A percentile compares a stretch with the other conserved stretches of the same genome.
phyloP scores from a whole-genome alignment of 53 echinoderm and acorn worm genomes.

The Antedon mediterranea region DNA sequence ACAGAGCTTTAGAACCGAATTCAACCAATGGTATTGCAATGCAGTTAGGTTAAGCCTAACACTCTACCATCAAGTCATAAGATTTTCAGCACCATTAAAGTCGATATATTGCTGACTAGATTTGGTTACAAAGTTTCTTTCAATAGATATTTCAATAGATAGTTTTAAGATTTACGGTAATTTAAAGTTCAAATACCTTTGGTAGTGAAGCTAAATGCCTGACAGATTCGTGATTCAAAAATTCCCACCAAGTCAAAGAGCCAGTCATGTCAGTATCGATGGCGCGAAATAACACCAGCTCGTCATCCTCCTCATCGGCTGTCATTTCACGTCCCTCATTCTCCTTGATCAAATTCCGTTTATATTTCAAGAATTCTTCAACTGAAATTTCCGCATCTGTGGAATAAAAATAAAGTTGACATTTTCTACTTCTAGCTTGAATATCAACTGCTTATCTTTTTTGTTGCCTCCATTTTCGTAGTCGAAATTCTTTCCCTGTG shows the following conservation, averaged over 20 bases:
- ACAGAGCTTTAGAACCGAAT: too few species aligned
- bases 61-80: too few species aligned
- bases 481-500: too few species aligned
- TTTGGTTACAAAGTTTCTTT: too few species aligned
- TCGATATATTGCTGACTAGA: too few species aligned
- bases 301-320: constrained; percentile 41
- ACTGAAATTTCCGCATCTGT: constrained; percentile 68
- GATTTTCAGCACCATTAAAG: too few species aligned
- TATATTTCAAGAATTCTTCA: constrained; percentile 69
- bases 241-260: constrained; percentile 90
- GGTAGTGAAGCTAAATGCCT: constrained; percentile 52
- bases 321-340: constrained; percentile 40
- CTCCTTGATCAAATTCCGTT: constrained; percentile 28
- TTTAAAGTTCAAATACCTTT: constrained; percentile 19
- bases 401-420: too few species aligned
- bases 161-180: too few species aligned
- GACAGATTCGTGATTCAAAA: constrained; percentile 79
- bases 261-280: constrained; percentile 81
- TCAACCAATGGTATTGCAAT: background rate
- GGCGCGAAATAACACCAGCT: constrained; percentile 42
- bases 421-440: too few species aligned
- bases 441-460: too few species aligned
- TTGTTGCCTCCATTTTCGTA: too few species aligned
- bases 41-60: background rate
- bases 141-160: too few species aligned